These are phyloP conservation scores for Mactromeris polynyma DNA, from an alignment of 2,888 invertebrate species.

Conservation along the genomic window DNA sequence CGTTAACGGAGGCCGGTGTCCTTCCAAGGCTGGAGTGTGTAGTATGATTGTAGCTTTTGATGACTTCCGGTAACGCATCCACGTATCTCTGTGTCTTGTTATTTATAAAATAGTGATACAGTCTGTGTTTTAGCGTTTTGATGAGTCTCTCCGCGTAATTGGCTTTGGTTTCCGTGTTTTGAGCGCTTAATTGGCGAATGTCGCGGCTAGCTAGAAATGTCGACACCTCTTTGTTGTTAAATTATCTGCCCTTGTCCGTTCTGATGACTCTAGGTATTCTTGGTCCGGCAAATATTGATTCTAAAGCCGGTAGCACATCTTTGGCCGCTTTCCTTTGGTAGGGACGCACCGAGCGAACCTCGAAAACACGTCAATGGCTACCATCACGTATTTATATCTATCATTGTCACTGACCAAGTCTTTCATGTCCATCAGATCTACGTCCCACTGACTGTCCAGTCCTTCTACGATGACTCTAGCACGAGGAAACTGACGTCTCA, in stretches of 20 bases:
- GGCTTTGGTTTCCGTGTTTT: conserved; percentile 18
- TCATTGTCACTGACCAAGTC: conserved; percentile 37
- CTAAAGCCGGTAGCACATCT: conserved; percentile 39
- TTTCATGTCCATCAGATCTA: conserved; percentile 44
- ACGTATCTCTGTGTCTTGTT: conserved; percentile 28
- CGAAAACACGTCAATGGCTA: conserved; percentile 51
- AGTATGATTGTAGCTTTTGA: no score
- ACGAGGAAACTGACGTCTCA: conserved; percentile 36
- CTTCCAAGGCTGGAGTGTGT: no score
- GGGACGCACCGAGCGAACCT: conserved; percentile 42
- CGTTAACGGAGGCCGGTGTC: no score
- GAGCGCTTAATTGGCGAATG: conserved; percentile 44
- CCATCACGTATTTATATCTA: conserved; percentile 38
- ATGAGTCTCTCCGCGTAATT: conserved; percentile 50
- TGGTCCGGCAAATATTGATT: conserved; percentile 32
- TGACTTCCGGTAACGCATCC: background rate
- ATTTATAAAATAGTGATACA: conserved; percentile 48
- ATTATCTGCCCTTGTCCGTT: conserved; percentile 41
- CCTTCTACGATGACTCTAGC: conserved; percentile 48
- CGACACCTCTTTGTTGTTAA: conserved; percentile 39
- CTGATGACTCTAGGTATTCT: conserved; percentile 53
- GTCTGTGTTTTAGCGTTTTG: conserved; percentile 44
- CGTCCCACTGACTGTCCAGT: conserved; percentile 51
- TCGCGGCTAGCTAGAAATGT: conserved; percentile 25
- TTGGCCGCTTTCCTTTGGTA: conserved; percentile 46